A percentile compares a stretch with the other conserved stretches of the same genome.
These are phyloP conservation scores for Xiphophorus maculatus DNA, from an alignment of 2,113 vertebrate species.

Conservation along the genomic window DNA sequence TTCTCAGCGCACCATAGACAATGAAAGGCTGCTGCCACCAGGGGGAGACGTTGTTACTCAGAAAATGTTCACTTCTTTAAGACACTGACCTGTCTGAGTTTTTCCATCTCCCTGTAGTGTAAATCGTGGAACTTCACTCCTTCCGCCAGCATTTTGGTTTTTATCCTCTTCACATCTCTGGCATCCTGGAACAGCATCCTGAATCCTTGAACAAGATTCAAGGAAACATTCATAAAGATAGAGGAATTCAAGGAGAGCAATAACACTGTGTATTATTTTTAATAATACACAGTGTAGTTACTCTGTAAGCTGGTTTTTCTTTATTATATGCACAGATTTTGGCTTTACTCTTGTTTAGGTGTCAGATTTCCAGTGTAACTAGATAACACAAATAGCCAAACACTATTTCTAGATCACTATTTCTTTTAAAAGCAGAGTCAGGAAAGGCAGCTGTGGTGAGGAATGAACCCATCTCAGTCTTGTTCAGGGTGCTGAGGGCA, in stretches of 20 bases:
- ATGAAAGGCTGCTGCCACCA: background rate
- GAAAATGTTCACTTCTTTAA: too few species aligned
- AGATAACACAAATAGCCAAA: background rate
- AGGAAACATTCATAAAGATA: background rate
- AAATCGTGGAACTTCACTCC: conserved; percentile 78
- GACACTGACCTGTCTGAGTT: conserved; percentile 85
- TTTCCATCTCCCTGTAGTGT: conserved; percentile 92
- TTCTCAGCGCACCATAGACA: background rate
- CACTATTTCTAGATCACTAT: background rate
- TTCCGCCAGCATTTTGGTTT: conserved; percentile 72
- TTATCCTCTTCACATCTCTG: conserved; percentile 83
- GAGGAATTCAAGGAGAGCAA: background rate
- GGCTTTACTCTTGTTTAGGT: background rate
- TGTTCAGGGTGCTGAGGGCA: background rate
- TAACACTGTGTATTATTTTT: background rate
- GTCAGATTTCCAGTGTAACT: background rate
- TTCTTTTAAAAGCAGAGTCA: background rate
- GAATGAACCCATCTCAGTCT: background rate
- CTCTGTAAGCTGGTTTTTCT: background rate
- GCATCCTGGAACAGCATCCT: conserved; percentile 81
- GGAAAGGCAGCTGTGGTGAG: background rate
- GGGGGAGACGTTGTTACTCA: background rate
- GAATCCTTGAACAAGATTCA: conserved; percentile 77
- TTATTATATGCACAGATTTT: background rate
- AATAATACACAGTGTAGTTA: background rate